These are phyloP conservation scores for Zaprionus gabonicus DNA, from an alignment of 1,140 invertebrate genomes.

Conservation along the genomic window DNA sequence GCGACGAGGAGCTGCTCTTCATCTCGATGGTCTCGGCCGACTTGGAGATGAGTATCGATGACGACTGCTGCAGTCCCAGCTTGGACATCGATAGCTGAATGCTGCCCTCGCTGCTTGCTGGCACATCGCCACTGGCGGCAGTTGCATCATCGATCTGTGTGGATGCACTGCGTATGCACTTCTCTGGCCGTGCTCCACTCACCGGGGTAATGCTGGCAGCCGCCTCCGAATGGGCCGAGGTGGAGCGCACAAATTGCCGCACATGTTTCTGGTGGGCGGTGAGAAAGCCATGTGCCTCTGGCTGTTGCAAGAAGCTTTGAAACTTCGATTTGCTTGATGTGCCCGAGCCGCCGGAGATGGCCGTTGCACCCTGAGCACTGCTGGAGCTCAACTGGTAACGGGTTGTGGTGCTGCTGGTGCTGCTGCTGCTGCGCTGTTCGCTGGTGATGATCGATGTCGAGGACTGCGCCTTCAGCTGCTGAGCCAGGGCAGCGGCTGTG, in stretches of 20 bases:
- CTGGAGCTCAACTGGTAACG: constrained; percentile 52
- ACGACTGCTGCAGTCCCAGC: constrained; percentile 78
- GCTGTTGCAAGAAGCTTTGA: constrained; percentile 82
- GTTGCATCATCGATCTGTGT: constrained; percentile 80
- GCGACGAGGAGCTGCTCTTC: constrained; percentile 68
- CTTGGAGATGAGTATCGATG: constrained; percentile 83
- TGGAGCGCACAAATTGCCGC: constrained; percentile 82
- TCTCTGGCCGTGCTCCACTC: constrained; percentile 61
- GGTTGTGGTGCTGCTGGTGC: constrained; percentile 59
- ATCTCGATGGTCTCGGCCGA: constrained; percentile 84
- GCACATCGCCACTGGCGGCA: constrained; percentile 28
- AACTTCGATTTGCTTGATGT: constrained; percentile 67
- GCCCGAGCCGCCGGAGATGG: constrained; percentile 5
- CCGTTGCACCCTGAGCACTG: constrained; percentile 9
- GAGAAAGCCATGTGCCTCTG: constrained; percentile 71
- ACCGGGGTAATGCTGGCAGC: constrained; percentile 53
- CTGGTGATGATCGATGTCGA: constrained; percentile 80
- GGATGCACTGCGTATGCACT: constrained; percentile 82
- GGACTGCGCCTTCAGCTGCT: constrained; percentile 80
- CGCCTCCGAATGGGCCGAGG: constrained; percentile 82
- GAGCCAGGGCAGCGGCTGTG: constrained; percentile 51
- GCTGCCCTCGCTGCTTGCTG: constrained; percentile 22
- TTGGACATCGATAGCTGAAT: constrained; percentile 74
- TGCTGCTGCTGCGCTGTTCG: constrained; percentile 67
- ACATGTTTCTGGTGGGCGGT: constrained; percentile 84